Evolutionary conservation across 2,113 vertebrate species (phyloP).

Genomic region (Sisor rabdophorus): DNA sequence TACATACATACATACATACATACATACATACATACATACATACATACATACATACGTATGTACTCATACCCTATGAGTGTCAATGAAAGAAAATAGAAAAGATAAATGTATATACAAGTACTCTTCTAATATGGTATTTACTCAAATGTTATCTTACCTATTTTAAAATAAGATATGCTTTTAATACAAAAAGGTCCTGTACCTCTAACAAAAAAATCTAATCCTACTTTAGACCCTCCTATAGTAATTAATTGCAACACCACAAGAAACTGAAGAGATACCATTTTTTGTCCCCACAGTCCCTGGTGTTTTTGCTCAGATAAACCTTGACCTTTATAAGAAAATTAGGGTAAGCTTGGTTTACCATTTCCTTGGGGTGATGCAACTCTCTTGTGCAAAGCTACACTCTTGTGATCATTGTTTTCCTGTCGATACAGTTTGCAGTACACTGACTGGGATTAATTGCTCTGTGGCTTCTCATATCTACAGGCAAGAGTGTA

Average conservation of each 20-base stretch:
- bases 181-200: too few relatives aligned
- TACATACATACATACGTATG: too few relatives aligned
- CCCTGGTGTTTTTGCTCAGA: constrained; percentile 1
- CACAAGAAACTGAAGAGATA: background rate
- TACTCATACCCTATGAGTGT: too few relatives aligned
- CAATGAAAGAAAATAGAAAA: too few relatives aligned
- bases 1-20: too few relatives aligned
- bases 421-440: background rate
- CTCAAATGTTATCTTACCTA: too few relatives aligned
- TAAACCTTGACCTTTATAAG: constrained; percentile 1
- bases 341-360: constrained; percentile 4
- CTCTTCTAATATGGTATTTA: too few relatives aligned
- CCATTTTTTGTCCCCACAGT: background rate
- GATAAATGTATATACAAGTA: too few relatives aligned
- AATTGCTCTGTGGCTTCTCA: background rate
- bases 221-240: background rate
- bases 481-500: background rate
- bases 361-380: constrained; percentile 1
- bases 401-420: background rate
- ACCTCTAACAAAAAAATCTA: too few relatives aligned
- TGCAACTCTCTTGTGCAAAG: background rate
- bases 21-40: too few relatives aligned
- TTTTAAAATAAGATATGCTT: too few relatives aligned
- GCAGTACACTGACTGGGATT: background rate
- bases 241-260: background rate